Base-by-base conservation (phyloP, 1,140 invertebrate genomes). In the Pogonus chalceus region DNA sequence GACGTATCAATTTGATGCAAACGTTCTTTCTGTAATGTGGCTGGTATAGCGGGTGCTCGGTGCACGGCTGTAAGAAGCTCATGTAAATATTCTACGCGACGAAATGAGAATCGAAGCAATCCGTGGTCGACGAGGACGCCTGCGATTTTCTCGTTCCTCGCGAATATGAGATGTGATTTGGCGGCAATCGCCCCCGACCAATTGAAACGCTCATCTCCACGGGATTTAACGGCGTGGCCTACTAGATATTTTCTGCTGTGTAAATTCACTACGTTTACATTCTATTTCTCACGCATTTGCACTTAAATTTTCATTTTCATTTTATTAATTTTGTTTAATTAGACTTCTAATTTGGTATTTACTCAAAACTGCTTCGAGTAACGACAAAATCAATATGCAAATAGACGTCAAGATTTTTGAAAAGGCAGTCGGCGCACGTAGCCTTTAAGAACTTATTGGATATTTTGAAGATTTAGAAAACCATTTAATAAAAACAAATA, bases 151-250 rank as follows among this genome's bases (percentile, higher is more conserved):
- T 56, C 58, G 49, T 37, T 43, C n/a, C 18, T 10, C 37, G 37
- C 37, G 52, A 57, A 53, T 57, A 57, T 57, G 56, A 57, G 56
- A 61, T 58, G 60, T 58, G 60, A 62, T 62, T 60, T 62, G 51
- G 53, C 37, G 50, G 49, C 55, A 60, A 58, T 58, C 56, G 54
- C 37, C 43, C 14, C 46, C 46, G 58, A 55, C 58, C 60, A 60
- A 62, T 60, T 62, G 58, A 55, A 57, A 56, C 54, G 35, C 49
- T 60, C 53, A 56, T 60, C 60, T 58, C 58, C 54, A 48, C 54
- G 58, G 60, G 37, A 54, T 23, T 35, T 31, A 39, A 12, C 20
- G 10, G 53, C 7, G 47, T 31, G 24, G 18, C 14, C 23, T 23
- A 20, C n/a, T 12, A 48, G 23, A 2, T 23, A 22, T 24, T 49